Percentiles rank a stretch among this genome's conserved stretches.
Conservation (phyloP, 2,113 vertebrate species). For the Motacilla tschutschensis region DNA sequence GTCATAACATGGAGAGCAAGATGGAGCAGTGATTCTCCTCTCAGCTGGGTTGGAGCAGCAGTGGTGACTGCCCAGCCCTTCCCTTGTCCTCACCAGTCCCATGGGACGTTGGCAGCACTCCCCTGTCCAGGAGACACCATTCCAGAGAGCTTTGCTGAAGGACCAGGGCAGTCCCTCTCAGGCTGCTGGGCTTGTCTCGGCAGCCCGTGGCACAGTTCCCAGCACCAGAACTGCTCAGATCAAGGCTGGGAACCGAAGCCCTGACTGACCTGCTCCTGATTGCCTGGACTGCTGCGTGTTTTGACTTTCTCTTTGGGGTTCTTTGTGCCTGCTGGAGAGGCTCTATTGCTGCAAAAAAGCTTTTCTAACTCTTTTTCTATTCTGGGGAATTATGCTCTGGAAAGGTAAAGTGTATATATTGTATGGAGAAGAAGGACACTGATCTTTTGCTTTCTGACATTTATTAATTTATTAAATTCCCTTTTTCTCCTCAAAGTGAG, state of each 20-base stretch:
- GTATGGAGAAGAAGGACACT: not conserved
- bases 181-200: not conserved
- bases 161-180: not conserved
- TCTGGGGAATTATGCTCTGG: not conserved
- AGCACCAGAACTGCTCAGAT: too few species aligned
- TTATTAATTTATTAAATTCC: not conserved
- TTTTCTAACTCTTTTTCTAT: not conserved
- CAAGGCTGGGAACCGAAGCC: too few species aligned
- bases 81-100: fast-evolving
- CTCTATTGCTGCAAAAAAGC: not conserved
- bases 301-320: not conserved
- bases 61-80: not conserved
- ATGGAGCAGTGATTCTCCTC: not conserved
- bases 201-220: too few species aligned
- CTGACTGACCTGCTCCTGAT: too few species aligned
- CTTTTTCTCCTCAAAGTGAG: not conserved
- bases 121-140: not conserved
- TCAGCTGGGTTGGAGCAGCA: not conserved
- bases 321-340: not conserved
- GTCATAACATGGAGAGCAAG: not conserved
- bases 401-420: not conserved
- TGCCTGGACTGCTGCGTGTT: too few species aligned
- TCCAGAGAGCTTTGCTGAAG: not conserved
- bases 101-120: not conserved
- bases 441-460: not conserved